These are phyloP conservation scores for Rhopilema esculentum DNA, from an alignment of 30 jellyfish, hydroid and myxozoan genomes.

Conservation along the genomic window DNA sequence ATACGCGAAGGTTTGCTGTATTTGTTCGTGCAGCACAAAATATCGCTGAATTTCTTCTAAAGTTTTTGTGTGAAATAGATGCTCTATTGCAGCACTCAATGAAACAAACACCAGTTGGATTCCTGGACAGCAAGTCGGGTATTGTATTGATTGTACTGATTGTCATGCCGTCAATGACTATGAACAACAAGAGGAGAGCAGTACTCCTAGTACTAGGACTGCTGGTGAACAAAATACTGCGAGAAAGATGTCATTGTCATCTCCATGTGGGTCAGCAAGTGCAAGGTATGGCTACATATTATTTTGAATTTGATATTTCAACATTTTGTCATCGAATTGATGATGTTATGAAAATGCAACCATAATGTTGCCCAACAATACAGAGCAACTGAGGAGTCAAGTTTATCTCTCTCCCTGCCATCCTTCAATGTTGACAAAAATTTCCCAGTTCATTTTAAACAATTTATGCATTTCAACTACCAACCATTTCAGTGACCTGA, in stretches of 20 bases:
- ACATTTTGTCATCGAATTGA: background rate
- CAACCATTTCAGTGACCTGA: background rate
- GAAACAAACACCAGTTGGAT: slow-evolving; percentile 15
- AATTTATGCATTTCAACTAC: background rate
- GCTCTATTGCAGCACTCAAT: slow-evolving; percentile 29
- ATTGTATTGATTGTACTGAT: slow-evolving; percentile 13
- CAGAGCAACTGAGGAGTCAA: background rate
- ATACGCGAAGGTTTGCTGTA: slow-evolving; percentile 25
- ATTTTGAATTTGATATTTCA: slow-evolving; percentile 13
- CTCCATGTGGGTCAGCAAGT: background rate
- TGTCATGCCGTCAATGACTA: background rate
- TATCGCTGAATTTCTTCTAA: background rate
- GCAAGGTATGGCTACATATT: slow-evolving; percentile 11
- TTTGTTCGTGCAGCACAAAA: slow-evolving; percentile 30
- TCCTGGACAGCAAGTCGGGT: slow-evolving; percentile 35
- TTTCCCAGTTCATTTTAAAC: too few species aligned
- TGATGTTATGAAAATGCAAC: background rate
- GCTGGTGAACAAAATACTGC: background rate
- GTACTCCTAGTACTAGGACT: background rate
- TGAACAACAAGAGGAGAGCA: background rate
- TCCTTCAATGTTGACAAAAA: too few species aligned
- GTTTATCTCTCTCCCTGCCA: background rate
- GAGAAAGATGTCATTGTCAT: background rate
- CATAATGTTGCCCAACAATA: background rate
- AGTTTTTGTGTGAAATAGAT: slow-evolving; percentile 2